Evolutionary conservation across 2,797 vertebrate genomes (phyloP).

Genomic region (Eulemur rubriventer): DNA sequence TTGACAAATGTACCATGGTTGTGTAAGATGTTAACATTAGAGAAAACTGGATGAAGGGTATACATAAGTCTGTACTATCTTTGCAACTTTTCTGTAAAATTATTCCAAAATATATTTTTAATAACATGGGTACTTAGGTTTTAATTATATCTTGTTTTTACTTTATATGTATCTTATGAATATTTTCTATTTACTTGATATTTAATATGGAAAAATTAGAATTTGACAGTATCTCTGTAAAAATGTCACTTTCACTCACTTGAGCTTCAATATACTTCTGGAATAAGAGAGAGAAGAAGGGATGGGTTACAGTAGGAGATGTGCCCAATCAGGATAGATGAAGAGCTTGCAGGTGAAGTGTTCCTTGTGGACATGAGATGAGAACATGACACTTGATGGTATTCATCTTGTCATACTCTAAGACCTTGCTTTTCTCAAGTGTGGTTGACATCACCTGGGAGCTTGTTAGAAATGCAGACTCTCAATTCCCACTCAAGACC

Average conservation of each 20-base stretch:
- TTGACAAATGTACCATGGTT: not conserved
- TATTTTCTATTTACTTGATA: not conserved
- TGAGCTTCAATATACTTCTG: not conserved
- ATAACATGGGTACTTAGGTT: not conserved
- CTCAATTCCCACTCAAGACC: not conserved
- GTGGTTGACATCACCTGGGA: not conserved
- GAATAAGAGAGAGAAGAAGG: not conserved
- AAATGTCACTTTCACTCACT: not conserved
- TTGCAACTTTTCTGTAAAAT: conserved; percentile 3
- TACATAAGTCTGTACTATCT: not conserved
- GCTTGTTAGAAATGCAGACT: not conserved
- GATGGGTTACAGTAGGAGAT: not conserved
- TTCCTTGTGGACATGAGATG: not conserved
- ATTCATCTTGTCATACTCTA: not conserved
- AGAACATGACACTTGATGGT: not conserved
- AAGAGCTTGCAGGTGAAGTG: not conserved
- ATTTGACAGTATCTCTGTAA: not conserved
- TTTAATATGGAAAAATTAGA: conserved; percentile 17
- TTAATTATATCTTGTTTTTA: not conserved
- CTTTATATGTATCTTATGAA: not conserved
- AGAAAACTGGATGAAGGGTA: not conserved
- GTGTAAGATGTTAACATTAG: not conserved
- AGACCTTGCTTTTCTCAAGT: not conserved
- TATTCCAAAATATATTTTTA: not conserved
- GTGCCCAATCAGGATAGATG: not conserved